phyloP scores from a whole-genome alignment of 1,140 invertebrate genomes.

The Microvelia longipes region DNA sequence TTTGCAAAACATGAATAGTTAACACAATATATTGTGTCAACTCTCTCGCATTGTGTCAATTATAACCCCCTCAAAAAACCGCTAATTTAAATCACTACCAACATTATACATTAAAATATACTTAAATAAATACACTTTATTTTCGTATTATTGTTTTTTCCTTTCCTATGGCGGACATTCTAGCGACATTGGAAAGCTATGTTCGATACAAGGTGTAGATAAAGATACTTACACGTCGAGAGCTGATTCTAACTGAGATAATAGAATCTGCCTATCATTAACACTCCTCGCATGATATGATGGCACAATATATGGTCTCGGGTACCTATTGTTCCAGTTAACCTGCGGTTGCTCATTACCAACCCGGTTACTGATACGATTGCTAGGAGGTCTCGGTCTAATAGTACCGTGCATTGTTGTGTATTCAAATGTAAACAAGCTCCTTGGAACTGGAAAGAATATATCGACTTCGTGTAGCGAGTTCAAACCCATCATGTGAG shows the following conservation, averaged over 20 bases:
- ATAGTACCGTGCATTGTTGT: neutral
- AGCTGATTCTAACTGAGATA: conserved; percentile 7
- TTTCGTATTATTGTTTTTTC: too few relatives aligned
- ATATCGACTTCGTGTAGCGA: conserved; percentile 8
- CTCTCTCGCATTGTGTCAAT: too few relatives aligned
- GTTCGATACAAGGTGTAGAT: too few relatives aligned
- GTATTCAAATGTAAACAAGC: neutral
- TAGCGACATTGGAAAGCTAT: too few relatives aligned
- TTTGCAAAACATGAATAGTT: too few relatives aligned
- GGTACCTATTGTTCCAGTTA: neutral
- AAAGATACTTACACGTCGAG: conserved; percentile 6
- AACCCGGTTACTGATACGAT: neutral
- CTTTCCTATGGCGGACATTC: too few relatives aligned
- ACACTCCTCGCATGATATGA: neutral
- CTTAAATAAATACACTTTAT: too few relatives aligned
- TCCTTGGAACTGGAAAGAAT: conserved; percentile 2
- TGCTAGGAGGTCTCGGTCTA: neutral
- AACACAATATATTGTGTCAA: too few relatives aligned
- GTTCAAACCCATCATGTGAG: conserved; percentile 6
- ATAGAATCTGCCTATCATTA: neutral
- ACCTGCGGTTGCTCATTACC: neutral
- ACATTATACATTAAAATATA: too few relatives aligned
- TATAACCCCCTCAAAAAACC: too few relatives aligned
- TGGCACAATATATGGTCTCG: neutral
- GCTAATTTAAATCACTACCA: too few relatives aligned